Conservation (phyloP, 2,888 invertebrate genomes). For the Troides oblongomaculatus region DNA sequence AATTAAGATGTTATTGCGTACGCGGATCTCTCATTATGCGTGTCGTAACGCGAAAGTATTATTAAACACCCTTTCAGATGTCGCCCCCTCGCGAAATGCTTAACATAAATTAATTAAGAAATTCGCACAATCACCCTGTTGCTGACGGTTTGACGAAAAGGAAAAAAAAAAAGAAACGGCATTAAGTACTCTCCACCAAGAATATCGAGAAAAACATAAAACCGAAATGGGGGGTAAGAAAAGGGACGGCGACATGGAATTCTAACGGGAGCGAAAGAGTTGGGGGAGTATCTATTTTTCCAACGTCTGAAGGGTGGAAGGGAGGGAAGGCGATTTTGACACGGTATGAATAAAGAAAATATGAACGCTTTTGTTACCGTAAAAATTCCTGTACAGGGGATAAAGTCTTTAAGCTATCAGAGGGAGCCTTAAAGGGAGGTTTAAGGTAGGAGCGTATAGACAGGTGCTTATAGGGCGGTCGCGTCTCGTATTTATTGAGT, state of each 20-base stretch:
- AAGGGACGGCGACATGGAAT: conserved; percentile 52
- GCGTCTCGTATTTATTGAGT: conserved; percentile 51
- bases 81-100: conserved; percentile 54
- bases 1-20: conserved; percentile 52
- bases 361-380: conserved; percentile 78
- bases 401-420: conserved; percentile 79
- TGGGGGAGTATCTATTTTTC: conserved; percentile 65
- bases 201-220: conserved; percentile 72
- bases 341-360: conserved; percentile 79
- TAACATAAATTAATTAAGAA: conserved; percentile 78
- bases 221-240: conserved; percentile 64
- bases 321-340: conserved; percentile 71
- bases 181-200: conserved; percentile 57
- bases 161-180: conserved; percentile 38
- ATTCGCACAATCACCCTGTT: conserved; percentile 69
- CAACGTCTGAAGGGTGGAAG: conserved; percentile 58
- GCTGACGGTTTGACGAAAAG: conserved; percentile 59
- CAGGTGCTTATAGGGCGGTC: conserved; percentile 38
- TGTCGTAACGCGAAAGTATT: conserved; percentile 46
- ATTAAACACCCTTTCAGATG: conserved; percentile 57
- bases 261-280: conserved; percentile 70
- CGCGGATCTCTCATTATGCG: conserved; percentile 55
- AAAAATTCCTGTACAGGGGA: conserved; percentile 78
- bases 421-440: conserved; percentile 58
- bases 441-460: conserved; percentile 36